Evolutionary conservation across 2,888 invertebrate species (phyloP).

Genomic region (Laspeyria flexula): DNA sequence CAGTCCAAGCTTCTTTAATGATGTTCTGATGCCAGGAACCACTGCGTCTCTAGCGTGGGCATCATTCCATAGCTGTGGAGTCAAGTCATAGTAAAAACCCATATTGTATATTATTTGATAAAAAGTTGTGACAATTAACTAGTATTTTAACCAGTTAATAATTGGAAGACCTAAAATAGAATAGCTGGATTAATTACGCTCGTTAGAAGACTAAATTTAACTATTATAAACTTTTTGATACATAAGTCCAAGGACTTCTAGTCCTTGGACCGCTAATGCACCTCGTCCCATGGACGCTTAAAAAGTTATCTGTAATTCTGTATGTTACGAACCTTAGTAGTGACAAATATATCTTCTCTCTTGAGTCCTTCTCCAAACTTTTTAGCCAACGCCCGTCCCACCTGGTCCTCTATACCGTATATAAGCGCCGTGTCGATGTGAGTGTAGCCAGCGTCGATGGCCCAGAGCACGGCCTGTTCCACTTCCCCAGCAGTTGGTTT

Average conservation of each 20-base stretch:
- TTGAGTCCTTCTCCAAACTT: slow-evolving; percentile 73
- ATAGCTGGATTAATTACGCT: too few relatives aligned
- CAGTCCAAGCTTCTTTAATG: slow-evolving; percentile 56
- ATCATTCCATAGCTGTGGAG: slow-evolving; percentile 66
- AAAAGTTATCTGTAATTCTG: too few relatives aligned
- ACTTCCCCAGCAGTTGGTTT: slow-evolving; percentile 58
- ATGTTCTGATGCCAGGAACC: slow-evolving; percentile 85
- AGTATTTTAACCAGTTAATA: too few relatives aligned
- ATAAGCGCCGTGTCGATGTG: slow-evolving; percentile 88
- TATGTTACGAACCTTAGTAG: slow-evolving; percentile 74
- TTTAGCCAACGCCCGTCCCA: slow-evolving; percentile 77
- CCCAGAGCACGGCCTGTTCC: slow-evolving; percentile 77
- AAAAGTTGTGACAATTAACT: too few relatives aligned
- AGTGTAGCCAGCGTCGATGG: slow-evolving; percentile 87
- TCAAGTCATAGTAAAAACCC: neutral
- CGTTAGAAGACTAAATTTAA: too few relatives aligned
- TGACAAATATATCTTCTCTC: slow-evolving; percentile 84
- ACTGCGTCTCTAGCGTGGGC: slow-evolving; percentile 77
- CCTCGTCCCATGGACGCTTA: too few relatives aligned
- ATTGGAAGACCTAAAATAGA: too few relatives aligned
- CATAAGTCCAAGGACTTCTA: too few relatives aligned
- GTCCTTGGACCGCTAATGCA: too few relatives aligned
- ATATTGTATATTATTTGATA: too few relatives aligned
- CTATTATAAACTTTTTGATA: too few relatives aligned
- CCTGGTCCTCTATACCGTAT: slow-evolving; percentile 84